phyloP scores from a whole-genome alignment of 2,888 invertebrate genomes.

The Hydropsyche betteni region DNA sequence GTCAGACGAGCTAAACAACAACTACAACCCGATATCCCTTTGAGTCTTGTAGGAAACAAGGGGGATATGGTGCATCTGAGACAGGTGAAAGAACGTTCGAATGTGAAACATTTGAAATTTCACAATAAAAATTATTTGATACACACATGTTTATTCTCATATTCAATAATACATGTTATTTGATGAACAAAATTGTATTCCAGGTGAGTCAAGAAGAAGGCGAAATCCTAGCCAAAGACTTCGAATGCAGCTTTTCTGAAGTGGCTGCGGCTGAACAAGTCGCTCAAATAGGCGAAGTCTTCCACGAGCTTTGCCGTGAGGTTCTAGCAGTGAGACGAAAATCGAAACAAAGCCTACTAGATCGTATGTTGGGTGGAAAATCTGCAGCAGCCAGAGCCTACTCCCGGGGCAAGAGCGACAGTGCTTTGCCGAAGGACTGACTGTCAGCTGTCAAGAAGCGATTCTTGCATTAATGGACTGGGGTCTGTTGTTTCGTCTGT shows the following conservation, averaged over 20 bases:
- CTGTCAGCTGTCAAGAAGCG: no score
- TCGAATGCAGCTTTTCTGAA: slow-evolving; percentile 88
- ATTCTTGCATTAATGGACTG: no score
- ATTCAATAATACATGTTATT: neutral
- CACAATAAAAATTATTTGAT: no score
- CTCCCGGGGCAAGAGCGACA: slow-evolving; percentile 88
- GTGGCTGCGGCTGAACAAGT: slow-evolving; percentile 91
- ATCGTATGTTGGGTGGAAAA: slow-evolving; percentile 84
- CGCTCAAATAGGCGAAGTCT: slow-evolving; percentile 83
- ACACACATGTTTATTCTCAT: no score
- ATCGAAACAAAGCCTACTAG: slow-evolving; percentile 84
- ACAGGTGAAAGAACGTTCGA: slow-evolving; percentile 66
- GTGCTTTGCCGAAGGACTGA: slow-evolving; percentile 84
- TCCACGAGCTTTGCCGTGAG: slow-evolving; percentile 85
- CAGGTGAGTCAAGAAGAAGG: slow-evolving; percentile 87
- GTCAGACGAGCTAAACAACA: slow-evolving; percentile 77
- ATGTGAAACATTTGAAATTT: no score
- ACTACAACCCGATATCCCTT: slow-evolving; percentile 76
- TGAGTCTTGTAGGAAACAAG: slow-evolving; percentile 90
- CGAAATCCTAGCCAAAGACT: slow-evolving; percentile 86
- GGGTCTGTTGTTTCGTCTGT: no score
- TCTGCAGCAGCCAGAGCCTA: slow-evolving; percentile 75
- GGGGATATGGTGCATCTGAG: slow-evolving; percentile 90
- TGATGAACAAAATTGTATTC: slow-evolving; percentile 5
- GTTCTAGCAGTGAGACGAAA: slow-evolving; percentile 80